Conservation (phyloP, 1,140 invertebrate species). For the Drosophila murphyi region DNA sequence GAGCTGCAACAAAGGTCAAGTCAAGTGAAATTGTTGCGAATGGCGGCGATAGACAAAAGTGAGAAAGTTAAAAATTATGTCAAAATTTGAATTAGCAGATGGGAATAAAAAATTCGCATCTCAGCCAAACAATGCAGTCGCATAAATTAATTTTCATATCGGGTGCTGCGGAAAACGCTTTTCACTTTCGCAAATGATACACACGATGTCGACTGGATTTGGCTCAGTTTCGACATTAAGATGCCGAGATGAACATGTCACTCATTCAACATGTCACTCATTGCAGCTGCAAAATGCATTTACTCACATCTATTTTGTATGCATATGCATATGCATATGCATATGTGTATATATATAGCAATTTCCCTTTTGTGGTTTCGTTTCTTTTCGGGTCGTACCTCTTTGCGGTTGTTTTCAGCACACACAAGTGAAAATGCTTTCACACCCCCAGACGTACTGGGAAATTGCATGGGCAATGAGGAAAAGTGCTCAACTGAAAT, state of each 20-base stretch:
- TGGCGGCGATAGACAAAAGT: conserved; percentile 53
- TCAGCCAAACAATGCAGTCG: conserved; percentile 58
- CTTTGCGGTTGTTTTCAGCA: conserved; percentile 26
- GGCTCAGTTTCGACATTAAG: conserved; percentile 50
- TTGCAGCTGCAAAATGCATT: neutral
- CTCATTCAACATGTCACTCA: conserved; percentile 34
- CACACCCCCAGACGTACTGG: conserved; percentile 33
- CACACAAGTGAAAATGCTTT: conserved; percentile 60
- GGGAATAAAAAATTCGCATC: conserved; percentile 40
- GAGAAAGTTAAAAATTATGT: conserved; percentile 81
- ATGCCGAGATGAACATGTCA: conserved; percentile 45
- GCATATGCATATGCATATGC: neutral
- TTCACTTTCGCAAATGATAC: conserved; percentile 68
- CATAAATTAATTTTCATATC: conserved; percentile 74
- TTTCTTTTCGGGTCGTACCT: conserved; percentile 21
- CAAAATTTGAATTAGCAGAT: conserved; percentile 76
- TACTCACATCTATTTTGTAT: neutral
- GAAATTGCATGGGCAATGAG: conserved; percentile 60
- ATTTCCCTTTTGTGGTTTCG: conserved; percentile 48
- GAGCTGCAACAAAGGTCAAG: conserved; percentile 60
- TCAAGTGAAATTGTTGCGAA: conserved; percentile 68
- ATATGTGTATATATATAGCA: neutral
- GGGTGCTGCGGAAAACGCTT: conserved; percentile 60
- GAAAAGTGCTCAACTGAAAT: conserved; percentile 39
- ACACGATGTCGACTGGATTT: conserved; percentile 17